Conservation (phyloP, 2,797 vertebrate genomes). For the Delichon dasypus region DNA sequence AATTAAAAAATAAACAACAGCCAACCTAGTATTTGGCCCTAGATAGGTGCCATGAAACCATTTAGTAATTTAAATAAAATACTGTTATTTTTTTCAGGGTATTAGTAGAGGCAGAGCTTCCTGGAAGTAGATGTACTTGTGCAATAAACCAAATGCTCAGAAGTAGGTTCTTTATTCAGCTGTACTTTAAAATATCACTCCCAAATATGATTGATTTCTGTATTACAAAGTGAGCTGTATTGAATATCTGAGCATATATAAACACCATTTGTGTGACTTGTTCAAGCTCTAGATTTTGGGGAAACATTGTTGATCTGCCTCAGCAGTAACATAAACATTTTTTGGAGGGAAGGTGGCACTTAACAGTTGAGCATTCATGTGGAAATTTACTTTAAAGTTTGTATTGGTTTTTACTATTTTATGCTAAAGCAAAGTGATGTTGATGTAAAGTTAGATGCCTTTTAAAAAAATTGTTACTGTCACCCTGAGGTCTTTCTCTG, state of each 20-base stretch:
- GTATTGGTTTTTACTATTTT: not conserved
- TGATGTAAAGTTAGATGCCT: not conserved
- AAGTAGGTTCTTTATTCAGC: not conserved
- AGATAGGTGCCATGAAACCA: not conserved
- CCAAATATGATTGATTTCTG: not conserved
- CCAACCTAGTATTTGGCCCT: not conserved
- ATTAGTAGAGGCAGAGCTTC: not conserved
- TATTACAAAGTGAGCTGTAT: not conserved
- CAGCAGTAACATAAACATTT: not conserved
- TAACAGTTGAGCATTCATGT: not conserved
- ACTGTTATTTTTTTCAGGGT: not conserved
- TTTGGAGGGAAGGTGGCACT: not conserved
- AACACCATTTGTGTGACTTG: not conserved
- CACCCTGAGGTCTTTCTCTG: not conserved
- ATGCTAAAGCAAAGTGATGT: not conserved
- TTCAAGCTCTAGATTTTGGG: not conserved
- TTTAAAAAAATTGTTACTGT: accelerated
- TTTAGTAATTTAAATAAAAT: not conserved
- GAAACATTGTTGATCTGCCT: not conserved
- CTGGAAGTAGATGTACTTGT: not conserved
- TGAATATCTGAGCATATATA: not conserved
- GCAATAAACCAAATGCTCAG: not conserved
- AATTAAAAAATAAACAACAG: not conserved
- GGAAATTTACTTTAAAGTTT: not conserved
- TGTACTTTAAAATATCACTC: not conserved